Conservation (phyloP, 1,140 invertebrate genomes). For the Heliconius melpomene region DNA sequence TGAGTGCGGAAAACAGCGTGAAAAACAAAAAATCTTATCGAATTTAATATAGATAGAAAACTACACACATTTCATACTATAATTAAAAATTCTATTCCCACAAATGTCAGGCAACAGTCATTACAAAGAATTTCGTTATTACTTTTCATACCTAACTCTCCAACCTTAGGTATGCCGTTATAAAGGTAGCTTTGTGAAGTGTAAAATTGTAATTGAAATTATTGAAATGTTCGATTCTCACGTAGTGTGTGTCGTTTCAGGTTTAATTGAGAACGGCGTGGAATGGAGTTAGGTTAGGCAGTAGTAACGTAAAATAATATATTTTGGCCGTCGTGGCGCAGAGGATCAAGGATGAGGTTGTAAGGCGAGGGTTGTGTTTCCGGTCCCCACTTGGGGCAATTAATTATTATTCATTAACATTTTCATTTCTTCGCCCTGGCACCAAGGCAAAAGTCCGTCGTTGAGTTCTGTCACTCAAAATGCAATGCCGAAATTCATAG, state of each 20-base stretch:
- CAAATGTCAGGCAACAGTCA: background rate
- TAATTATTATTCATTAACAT: no score
- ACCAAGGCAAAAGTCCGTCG: no score
- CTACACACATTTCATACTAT: background rate
- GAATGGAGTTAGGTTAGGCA: no score
- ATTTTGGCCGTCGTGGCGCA: background rate
- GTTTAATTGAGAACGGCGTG: background rate
- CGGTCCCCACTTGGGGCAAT: no score
- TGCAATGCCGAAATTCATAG: no score
- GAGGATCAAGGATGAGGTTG: no score
- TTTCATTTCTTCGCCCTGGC: no score
- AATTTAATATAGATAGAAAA: background rate
- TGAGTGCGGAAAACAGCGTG: no score
- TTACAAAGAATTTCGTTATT: background rate
- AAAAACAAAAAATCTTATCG: no score
- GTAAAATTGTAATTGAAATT: constrained; percentile 7
- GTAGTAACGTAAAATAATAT: no score
- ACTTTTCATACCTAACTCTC: background rate
- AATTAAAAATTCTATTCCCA: background rate
- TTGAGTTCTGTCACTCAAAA: no score
- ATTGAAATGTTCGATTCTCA: background rate
- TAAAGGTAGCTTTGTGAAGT: background rate
- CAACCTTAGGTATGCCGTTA: background rate
- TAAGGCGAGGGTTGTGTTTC: no score
- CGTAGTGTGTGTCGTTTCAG: background rate